These are phyloP conservation scores for Sparidentex hasta DNA, from an alignment of 2,797 vertebrate genomes.

Conservation along the genomic window DNA sequence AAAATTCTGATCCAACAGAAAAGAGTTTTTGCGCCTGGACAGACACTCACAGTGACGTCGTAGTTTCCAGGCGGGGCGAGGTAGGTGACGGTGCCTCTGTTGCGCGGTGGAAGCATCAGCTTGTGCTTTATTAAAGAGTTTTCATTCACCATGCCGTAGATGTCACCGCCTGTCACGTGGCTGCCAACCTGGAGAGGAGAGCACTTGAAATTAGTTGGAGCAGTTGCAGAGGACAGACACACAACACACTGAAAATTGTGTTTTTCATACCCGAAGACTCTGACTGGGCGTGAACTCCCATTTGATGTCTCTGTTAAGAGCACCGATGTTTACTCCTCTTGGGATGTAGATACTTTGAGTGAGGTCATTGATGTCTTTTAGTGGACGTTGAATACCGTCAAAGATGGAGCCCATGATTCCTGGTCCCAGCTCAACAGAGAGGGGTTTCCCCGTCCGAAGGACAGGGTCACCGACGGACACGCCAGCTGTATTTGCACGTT, in stretches of 20 bases:
- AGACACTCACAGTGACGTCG: constrained; percentile 91
- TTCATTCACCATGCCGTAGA: constrained; percentile 86
- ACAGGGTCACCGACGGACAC: constrained; percentile 98
- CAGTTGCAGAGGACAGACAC: neutral
- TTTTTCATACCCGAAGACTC: constrained; percentile 90
- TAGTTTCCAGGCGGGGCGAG: constrained; percentile 95
- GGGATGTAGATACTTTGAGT: constrained; percentile 99
- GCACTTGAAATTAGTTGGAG: neutral
- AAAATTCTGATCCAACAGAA: neutral
- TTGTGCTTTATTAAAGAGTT: constrained; percentile 98
- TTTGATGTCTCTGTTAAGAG: constrained; percentile 93
- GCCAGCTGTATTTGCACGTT: constrained; percentile 88
- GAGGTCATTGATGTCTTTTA: constrained; percentile 94
- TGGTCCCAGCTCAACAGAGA: constrained; percentile 97
- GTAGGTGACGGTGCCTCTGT: constrained; percentile 95
- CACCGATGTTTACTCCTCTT: constrained; percentile 95
- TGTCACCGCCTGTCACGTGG: constrained; percentile 93
- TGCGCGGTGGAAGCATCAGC: constrained; percentile 95
- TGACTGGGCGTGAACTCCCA: constrained; percentile 95
- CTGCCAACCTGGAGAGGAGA: constrained; percentile 86
- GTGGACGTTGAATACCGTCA: constrained; percentile 98
- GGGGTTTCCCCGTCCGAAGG: constrained; percentile 96
- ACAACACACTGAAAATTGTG: neutral
- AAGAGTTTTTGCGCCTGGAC: neutral
- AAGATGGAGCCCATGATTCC: constrained; percentile 99